phyloP scores from a whole-genome alignment of 2,888 invertebrate genomes.

The Pandemis cinnamomeana region DNA sequence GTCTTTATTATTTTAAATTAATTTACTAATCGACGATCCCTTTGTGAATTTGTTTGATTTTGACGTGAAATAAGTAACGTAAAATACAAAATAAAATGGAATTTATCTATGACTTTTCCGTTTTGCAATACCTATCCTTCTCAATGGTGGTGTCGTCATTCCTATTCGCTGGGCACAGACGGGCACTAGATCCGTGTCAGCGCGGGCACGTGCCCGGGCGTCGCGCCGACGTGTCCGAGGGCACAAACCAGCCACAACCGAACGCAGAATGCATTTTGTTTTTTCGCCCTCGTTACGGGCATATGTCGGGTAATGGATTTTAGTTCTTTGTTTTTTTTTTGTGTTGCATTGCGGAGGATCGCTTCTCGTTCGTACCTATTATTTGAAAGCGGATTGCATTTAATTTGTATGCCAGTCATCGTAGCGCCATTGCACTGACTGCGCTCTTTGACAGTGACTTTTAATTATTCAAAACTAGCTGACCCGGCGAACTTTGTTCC shows the following conservation, averaged over 20 bases:
- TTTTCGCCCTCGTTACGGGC: conserved; percentile 5
- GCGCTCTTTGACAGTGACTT: too few relatives aligned
- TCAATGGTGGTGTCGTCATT: neutral
- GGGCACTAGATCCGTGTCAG: neutral
- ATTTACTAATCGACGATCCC: too few relatives aligned
- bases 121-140: neutral
- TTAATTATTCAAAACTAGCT: too few relatives aligned
- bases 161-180: neutral
- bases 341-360: neutral
- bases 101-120: neutral
- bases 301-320: conserved; percentile 26
- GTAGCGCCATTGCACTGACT: too few relatives aligned
- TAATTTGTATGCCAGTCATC: too few relatives aligned
- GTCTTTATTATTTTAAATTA: too few relatives aligned
- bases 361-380: too few relatives aligned
- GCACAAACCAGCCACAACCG: conserved; percentile 4
- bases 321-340: conserved; percentile 6
- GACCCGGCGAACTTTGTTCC: too few relatives aligned
- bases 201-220: neutral
- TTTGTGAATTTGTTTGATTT: too few relatives aligned
- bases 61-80: too few relatives aligned
- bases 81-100: too few relatives aligned
- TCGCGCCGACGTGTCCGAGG: neutral
- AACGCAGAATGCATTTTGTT: conserved; percentile 13
- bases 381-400: too few relatives aligned